Conservation (phyloP, 2,113 vertebrate genomes). For the Lathamus discolor region DNA sequence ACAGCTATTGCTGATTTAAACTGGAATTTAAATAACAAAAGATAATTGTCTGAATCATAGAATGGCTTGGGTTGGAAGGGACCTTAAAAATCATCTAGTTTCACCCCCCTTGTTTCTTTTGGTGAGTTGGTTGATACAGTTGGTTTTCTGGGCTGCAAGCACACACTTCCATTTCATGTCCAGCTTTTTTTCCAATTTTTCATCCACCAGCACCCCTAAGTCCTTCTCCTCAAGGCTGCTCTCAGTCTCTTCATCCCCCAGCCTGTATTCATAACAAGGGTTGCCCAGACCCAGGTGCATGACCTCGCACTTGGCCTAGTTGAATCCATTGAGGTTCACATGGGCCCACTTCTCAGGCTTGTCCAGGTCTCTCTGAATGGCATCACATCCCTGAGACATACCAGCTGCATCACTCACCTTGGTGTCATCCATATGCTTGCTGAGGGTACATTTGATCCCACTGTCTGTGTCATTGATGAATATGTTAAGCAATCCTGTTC, state of each 20-base stretch:
- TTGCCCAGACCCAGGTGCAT: background rate
- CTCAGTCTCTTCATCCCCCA: background rate
- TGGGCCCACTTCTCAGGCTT: background rate
- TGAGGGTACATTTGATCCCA: background rate
- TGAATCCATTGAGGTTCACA: background rate
- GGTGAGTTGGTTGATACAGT: background rate
- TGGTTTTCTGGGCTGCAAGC: background rate
- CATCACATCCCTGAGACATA: fast-evolving
- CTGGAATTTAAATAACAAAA: background rate
- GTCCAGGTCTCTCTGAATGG: background rate
- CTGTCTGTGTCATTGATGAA: background rate
- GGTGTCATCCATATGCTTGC: background rate
- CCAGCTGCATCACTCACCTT: background rate
- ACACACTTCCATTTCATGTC: fast-evolving
- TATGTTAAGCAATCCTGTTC: background rate
- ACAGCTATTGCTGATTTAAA: background rate
- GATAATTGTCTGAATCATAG: background rate
- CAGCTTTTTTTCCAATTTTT: background rate
- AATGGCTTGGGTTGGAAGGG: background rate
- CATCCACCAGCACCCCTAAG: background rate
- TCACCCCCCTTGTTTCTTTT: background rate
- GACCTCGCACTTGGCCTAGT: background rate
- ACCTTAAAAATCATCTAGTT: background rate
- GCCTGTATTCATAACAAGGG: background rate
- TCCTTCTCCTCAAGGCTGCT: background rate